Conservation (phyloP, 2,113 vertebrate genomes). For the Atractosteus spatula region DNA sequence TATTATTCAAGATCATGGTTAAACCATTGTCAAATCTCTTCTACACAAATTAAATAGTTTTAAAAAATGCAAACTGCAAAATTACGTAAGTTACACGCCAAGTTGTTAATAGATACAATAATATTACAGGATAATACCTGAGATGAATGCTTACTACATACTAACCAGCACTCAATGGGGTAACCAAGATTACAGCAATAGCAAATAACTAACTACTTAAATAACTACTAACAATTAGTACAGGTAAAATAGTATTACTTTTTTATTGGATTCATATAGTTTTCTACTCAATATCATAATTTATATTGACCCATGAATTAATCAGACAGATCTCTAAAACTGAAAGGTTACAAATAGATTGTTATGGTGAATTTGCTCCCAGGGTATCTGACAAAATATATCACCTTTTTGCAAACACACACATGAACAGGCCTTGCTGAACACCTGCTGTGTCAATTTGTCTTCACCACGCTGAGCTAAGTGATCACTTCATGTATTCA, state of each 20-base stretch:
- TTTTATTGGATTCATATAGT: background rate
- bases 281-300: too few relatives aligned
- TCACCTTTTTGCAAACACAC: too few relatives aligned
- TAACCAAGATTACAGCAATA: background rate
- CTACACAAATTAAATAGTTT: background rate
- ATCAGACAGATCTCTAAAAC: background rate
- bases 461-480: slow-evolving; percentile 20
- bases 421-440: background rate
- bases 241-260: background rate
- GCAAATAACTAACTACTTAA: slow-evolving; percentile 2
- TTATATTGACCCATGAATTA: background rate
- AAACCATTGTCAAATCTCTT: slow-evolving; percentile 5
- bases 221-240: background rate
- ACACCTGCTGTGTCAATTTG: background rate
- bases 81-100: background rate
- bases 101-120: slow-evolving; percentile 20
- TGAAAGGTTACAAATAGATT: too few relatives aligned
- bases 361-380: too few relatives aligned
- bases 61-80: background rate
- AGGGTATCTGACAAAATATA: too few relatives aligned
- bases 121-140: slow-evolving; percentile 23
- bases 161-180: background rate
- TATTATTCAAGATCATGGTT: background rate
- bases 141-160: slow-evolving; percentile 11
- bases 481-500: slow-evolving; percentile 31